phyloP scores from a whole-genome alignment of 92 coral and sea anemone species.

The Anthopleura xanthogrammica region DNA sequence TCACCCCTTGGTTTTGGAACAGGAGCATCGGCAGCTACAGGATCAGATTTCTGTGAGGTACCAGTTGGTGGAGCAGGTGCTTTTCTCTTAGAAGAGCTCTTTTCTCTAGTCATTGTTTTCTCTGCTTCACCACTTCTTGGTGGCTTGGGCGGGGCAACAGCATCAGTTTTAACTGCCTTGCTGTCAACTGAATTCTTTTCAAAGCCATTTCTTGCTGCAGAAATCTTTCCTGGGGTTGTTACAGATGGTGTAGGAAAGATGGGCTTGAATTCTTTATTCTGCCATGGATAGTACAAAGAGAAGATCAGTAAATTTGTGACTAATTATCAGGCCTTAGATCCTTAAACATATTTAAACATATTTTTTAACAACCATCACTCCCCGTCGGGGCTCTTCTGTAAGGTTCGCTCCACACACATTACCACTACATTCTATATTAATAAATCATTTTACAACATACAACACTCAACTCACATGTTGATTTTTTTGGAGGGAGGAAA shows the following conservation, averaged over 20 bases:
- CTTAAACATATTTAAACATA: too few species aligned
- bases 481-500: too few species aligned
- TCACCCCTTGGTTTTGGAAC: constrained; percentile 18
- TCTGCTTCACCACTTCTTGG: constrained; percentile 56
- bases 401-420: too few species aligned
- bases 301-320: not conserved
- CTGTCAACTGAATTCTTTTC: constrained; percentile 43
- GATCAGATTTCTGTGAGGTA: constrained; percentile 9
- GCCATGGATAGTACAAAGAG: not conserved
- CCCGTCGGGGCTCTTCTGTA: too few species aligned
- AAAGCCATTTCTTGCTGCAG: constrained; percentile 57
- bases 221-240: constrained; percentile 62
- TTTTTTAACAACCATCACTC: too few species aligned
- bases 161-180: not conserved
- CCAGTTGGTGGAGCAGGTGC: constrained; percentile 74
- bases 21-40: not conserved
- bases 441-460: too few species aligned
- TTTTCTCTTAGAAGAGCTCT: constrained; percentile 56
- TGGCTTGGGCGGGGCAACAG: constrained; percentile 75
- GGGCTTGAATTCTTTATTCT: constrained; percentile 7
- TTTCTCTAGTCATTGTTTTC: constrained; percentile 17
- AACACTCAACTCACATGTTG: too few species aligned
- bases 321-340: too few species aligned
- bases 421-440: too few species aligned
- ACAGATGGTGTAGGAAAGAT: constrained; percentile 10